Evolutionary conservation across 2,113 vertebrate genomes (phyloP).

Genomic region (Calidris pygmaea): DNA sequence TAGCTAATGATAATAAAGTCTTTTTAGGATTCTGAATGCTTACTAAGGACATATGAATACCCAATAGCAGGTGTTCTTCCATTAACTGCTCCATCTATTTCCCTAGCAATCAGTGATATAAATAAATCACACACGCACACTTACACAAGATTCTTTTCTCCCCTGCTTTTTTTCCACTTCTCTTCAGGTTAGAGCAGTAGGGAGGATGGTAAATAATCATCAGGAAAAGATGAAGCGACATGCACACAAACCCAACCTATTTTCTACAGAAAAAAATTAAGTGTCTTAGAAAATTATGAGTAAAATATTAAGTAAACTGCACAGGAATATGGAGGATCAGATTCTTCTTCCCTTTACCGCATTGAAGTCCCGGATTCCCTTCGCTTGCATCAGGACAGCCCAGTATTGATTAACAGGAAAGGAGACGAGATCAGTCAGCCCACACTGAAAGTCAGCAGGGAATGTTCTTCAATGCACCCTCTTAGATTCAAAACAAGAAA

Average conservation of each 20-base stretch:
- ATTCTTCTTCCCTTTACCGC: background rate
- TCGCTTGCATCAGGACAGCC: background rate
- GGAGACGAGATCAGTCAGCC: background rate
- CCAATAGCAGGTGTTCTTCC: constrained; percentile 48
- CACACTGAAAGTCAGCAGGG: background rate
- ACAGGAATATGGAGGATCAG: background rate
- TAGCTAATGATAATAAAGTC: constrained; percentile 33
- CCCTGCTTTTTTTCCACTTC: background rate
- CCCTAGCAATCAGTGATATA: background rate
- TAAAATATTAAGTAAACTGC: background rate
- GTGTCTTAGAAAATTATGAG: background rate
- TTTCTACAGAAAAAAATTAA: background rate
- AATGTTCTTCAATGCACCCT: background rate
- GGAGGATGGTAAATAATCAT: background rate
- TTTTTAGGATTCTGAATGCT: constrained; percentile 24
- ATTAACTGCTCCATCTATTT: constrained; percentile 38
- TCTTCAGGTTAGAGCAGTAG: background rate
- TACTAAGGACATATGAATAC: constrained; percentile 24
- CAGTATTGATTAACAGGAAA: background rate
- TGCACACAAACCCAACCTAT: background rate
- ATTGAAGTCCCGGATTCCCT: background rate
- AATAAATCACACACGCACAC: background rate
- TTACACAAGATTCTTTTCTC: background rate
- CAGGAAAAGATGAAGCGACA: background rate
- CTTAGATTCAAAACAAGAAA: background rate